Percentiles rank a stretch among this genome's conserved stretches.
Conservation (phyloP, 2,888 invertebrate species). For the Galerucella nymphaeae region DNA sequence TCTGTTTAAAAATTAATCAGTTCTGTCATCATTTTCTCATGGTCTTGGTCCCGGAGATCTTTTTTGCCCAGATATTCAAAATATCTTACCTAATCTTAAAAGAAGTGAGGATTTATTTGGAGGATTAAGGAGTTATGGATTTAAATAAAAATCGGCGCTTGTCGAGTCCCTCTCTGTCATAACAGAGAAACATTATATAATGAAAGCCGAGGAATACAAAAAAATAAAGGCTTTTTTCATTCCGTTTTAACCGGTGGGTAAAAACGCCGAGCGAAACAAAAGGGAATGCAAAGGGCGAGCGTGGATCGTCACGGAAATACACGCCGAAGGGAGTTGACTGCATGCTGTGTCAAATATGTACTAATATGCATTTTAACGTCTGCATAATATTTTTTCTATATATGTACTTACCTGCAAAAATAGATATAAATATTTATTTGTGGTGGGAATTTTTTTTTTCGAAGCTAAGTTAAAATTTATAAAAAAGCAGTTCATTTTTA, state of each 20-base stretch:
- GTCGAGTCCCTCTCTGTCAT: neutral
- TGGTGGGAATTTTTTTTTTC: too few species aligned
- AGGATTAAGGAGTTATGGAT: too few species aligned
- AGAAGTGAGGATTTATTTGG: too few species aligned
- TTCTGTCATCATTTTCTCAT: too few species aligned
- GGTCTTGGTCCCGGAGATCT: too few species aligned
- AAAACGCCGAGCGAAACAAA: constrained; percentile 51
- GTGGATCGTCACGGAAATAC: constrained; percentile 54
- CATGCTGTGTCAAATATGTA: constrained; percentile 1
- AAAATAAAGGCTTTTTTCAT: constrained; percentile 45
- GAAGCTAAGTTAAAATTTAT: too few species aligned
- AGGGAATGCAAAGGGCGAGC: constrained; percentile 52
- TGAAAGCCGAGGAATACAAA: constrained; percentile 33
- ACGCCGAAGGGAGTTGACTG: constrained; percentile 49
- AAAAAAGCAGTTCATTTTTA: too few species aligned
- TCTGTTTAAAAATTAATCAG: too few species aligned
- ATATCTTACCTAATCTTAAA: too few species aligned
- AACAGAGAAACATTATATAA: neutral
- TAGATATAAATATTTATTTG: neutral
- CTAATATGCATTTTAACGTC: constrained; percentile 9
- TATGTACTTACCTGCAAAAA: neutral
- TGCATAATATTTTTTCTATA: constrained; percentile 10
- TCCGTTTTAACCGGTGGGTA: constrained; percentile 48
- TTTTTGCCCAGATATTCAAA: too few species aligned
- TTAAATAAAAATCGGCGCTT: neutral